Evolutionary conservation across 2,888 invertebrate species (phyloP), one percentile per base, ranked within the genome.

Genomic region (Troides oblongomaculatus): DNA sequence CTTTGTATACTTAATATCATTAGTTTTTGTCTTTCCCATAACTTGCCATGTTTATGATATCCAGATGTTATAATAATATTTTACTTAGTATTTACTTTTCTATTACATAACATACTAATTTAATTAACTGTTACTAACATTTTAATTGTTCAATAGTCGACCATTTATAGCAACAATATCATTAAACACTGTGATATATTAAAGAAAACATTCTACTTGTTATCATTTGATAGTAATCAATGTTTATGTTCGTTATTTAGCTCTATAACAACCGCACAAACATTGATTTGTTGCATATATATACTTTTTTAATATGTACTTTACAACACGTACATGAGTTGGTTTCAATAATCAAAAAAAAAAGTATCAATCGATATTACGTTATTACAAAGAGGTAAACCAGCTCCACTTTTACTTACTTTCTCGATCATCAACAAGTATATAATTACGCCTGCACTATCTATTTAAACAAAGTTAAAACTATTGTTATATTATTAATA

Each of bases 321-420:
- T 53, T 18, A 18, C 50, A 50, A 18, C 18, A n/a, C n/a, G n/a
- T 18, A 53, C 18, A n/a, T n/a, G 1, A 39, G 21, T 39, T 17
- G 36, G 50, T 36, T 36, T 60, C 21, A 36, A 50, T 60, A 66
- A 66, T 14, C 60, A 50, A 60, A 30, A 21, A 59, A 59, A 21
- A 59, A 50, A 50, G 50, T 12, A 36, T 68, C 58, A 21, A 66
- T 43, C 39, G 1, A 21, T 63, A 59, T 46, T 59, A 21, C 23
- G 59, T 64, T 68, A 63, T 63, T 50, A 68, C 6, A 10, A 18
- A 64, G 30, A 59, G 62, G 63, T 63, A 63, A 36, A 53, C 18
- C 57, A 43, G 69, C 63, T 46, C 65, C 30, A 66, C 69, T 69
- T 69, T 66, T 69, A 46, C 64, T 66, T 62, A 69, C 60, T 66